Evolutionary conservation across 1,140 invertebrate species (phyloP), one percentile per base, ranked within the genome.

Genomic region (Goniozus legneri): DNA sequence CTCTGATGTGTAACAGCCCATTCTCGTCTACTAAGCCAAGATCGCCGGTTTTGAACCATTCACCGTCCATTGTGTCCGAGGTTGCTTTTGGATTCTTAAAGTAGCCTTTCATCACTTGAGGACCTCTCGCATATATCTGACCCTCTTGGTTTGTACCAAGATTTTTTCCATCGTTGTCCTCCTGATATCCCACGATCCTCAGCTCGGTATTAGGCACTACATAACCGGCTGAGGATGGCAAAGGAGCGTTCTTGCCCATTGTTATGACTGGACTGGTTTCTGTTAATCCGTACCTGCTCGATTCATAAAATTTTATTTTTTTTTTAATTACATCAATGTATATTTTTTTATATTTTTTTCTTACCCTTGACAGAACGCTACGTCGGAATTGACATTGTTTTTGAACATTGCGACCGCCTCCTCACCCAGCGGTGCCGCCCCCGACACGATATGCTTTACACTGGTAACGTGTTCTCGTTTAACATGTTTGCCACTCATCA

Each of bases 11-110:
- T 16, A 82, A 55, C 12, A 58, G 62, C n/a, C n/a, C 62, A 13
- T 58, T 31, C 48, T 59, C 47, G 33, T 60, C 46, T 16, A 48
- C 56, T 60, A 82, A 84, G 1, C 82, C 88, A 20, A 91, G 76
- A 63, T 93, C 90, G 2, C 89, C 90, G 27, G 88, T 89, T 52
- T 84, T 82, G 31, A 89, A 74, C 87, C 88, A 94, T 8, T 84
- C 84, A 47, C 84, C 82, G 14, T 65, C 61, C 33, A 84, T 75
- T 10, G 60, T 76, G 13, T 77, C 69, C 12, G 53, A 48, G 0
- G 81, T 83, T 1, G 73, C 79, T 40, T 79, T 48, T 2, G 66
- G 54, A 52, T 83, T 82, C 20, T 79, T 77, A 20, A 69, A 75
- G 62, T 83, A 83, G 3, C 81, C 80, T 39, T 76, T 77, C 76